Evolutionary conservation across 2,888 invertebrate species (phyloP).

Genomic region (Homarus gammarus): DNA sequence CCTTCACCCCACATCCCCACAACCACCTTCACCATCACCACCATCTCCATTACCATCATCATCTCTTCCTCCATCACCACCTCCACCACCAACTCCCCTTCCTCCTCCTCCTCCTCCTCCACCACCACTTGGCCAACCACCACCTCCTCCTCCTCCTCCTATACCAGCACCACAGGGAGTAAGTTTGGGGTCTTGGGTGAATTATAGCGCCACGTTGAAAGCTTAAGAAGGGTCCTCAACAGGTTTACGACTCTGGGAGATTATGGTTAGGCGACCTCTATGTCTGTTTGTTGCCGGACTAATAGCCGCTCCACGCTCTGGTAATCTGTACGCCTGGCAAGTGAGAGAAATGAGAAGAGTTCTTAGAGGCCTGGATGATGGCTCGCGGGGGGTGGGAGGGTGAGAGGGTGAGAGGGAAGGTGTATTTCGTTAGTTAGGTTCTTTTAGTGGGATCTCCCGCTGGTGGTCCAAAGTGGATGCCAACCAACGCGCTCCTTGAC

Average conservation of each 20-base stretch:
- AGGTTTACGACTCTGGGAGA: not conserved
- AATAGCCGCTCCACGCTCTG: not conserved
- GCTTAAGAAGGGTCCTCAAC: not conserved
- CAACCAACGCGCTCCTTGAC: too few relatives aligned
- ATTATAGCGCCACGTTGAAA: conserved; percentile 12
- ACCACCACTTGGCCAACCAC: not conserved
- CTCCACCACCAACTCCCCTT: too few relatives aligned
- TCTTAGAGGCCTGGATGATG: conserved; percentile 14
- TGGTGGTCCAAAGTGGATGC: too few relatives aligned
- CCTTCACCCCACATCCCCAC: not conserved
- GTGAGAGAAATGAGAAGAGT: too few relatives aligned
- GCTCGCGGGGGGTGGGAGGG: conserved; percentile 6
- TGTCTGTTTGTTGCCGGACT: conserved; percentile 3
- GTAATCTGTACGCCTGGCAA: not conserved
- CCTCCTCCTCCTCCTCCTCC: not conserved
- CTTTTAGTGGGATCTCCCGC: too few relatives aligned
- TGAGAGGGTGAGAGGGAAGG: conserved; percentile 21
- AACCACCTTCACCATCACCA: too few relatives aligned
- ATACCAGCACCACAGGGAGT: not conserved
- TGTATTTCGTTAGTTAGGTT: too few relatives aligned
- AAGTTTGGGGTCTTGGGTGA: not conserved
- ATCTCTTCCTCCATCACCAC: too few relatives aligned
- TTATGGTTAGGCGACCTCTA: not conserved
- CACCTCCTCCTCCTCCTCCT: not conserved
- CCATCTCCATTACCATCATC: too few relatives aligned